These are phyloP conservation scores for Aethes cnicana DNA, from an alignment of 2,888 invertebrate species.

Conservation along the genomic window DNA sequence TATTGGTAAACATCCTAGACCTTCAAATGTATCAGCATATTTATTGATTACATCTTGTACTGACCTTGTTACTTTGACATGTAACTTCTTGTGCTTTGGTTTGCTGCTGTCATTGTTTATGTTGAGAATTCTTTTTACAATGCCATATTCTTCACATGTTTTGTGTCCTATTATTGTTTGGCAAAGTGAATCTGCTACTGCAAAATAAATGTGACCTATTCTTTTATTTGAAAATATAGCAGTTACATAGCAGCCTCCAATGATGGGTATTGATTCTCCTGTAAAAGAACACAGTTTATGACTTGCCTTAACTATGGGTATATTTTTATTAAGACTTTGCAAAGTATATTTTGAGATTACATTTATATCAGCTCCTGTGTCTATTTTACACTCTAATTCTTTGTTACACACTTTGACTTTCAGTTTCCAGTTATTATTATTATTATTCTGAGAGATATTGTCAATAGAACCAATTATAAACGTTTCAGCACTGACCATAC, in stretches of 20 bases:
- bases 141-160: conserved; percentile 15
- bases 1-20: conserved; percentile 20
- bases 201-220: not conserved
- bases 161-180: conserved; percentile 10
- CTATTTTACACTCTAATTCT: too few species aligned
- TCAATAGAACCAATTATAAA: not conserved
- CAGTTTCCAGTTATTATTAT: not conserved
- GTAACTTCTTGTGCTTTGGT: too few species aligned
- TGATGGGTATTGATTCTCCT: not conserved
- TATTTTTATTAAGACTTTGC: not conserved
- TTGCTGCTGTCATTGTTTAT: not conserved
- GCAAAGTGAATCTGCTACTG: conserved; percentile 2
- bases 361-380: too few species aligned
- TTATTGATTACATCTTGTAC: not conserved
- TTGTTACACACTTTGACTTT: too few species aligned
- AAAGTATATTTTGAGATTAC: not conserved
- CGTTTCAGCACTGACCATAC: too few species aligned
- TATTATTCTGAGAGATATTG: not conserved
- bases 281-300: conserved; percentile 3
- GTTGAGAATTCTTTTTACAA: conserved; percentile 16
- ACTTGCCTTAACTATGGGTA: not conserved
- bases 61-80: not conserved
- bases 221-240: not conserved
- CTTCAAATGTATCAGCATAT: conserved; percentile 22
- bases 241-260: not conserved